Conservation (phyloP, 2,797 vertebrate genomes). For the Gymnodraco acuticeps region DNA sequence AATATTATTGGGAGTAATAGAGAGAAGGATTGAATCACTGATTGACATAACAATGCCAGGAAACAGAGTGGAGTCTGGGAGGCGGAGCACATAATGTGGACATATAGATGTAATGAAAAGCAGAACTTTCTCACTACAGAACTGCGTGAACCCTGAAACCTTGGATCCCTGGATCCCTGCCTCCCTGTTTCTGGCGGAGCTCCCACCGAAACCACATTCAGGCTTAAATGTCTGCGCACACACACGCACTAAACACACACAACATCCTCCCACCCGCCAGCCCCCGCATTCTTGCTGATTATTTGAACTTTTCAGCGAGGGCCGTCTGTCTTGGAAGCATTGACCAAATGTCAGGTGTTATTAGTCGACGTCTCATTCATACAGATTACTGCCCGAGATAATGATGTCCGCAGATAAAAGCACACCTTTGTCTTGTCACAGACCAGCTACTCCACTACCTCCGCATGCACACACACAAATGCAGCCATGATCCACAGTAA, state of each 20-base stretch:
- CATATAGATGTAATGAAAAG: slow-evolving; percentile 83
- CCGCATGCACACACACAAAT: slow-evolving; percentile 29
- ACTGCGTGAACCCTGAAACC: slow-evolving; percentile 66
- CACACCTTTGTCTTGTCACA: slow-evolving; percentile 54
- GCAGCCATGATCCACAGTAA: slow-evolving; percentile 16
- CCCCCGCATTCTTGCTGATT: slow-evolving; percentile 73
- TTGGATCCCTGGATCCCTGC: slow-evolving; percentile 64
- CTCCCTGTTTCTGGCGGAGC: slow-evolving; percentile 70
- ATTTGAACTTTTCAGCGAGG: slow-evolving; percentile 78
- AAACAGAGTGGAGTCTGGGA: slow-evolving; percentile 71
- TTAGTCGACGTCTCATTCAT: slow-evolving; percentile 69
- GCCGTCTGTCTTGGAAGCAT: slow-evolving; percentile 70
- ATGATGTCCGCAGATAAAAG: slow-evolving; percentile 58
- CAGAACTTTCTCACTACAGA: slow-evolving; percentile 76
- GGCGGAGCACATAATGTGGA: slow-evolving; percentile 70
- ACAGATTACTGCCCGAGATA: slow-evolving; percentile 57
- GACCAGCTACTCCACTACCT: slow-evolving; percentile 10
- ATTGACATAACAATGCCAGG: slow-evolving; percentile 78
- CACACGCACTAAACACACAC: slow-evolving; percentile 32
- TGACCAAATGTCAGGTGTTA: slow-evolving; percentile 74
- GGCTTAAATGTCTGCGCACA: slow-evolving; percentile 59
- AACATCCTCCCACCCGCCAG: slow-evolving; percentile 65
- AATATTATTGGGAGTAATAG: slow-evolving; percentile 21
- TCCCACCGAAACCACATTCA: slow-evolving; percentile 76
- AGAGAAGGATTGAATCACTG: slow-evolving; percentile 60